phyloP scores from a whole-genome alignment of 2,113 vertebrate species.

The Microtus pennsylvanicus region DNA sequence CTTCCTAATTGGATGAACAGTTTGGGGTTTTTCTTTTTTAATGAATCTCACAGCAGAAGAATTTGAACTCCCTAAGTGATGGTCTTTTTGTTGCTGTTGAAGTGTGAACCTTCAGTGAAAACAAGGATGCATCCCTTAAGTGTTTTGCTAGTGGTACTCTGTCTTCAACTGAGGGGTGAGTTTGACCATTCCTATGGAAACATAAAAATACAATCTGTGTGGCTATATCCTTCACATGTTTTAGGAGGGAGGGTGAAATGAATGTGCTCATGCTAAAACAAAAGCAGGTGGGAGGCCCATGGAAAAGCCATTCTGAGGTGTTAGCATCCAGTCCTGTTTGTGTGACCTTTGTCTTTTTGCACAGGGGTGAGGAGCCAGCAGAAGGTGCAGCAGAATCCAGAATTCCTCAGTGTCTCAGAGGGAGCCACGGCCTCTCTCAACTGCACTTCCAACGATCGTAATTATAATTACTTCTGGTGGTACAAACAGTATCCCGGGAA shows the following conservation, averaged over 20 bases:
- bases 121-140: background rate
- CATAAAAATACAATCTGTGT: background rate
- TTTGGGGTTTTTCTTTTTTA: background rate
- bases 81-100: background rate
- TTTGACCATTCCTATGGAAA: background rate
- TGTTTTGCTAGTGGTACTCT: background rate
- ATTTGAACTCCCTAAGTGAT: background rate
- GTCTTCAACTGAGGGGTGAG: constrained; percentile 67
- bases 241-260: background rate
- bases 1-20: background rate
- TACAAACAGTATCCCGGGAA: constrained; percentile 59
- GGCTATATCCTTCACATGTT: background rate
- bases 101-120: background rate
- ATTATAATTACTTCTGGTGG: background rate
- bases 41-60: background rate
- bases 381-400: constrained; percentile 52
- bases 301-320: background rate
- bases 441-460: background rate
- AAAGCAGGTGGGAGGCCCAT: background rate
- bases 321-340: background rate
- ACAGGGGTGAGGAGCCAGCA: constrained; percentile 64
- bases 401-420: background rate
- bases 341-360: background rate
- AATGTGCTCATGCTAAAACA: background rate
- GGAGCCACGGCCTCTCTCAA: background rate